Base-by-base conservation (phyloP, 2,113 vertebrate genomes). In the Lampris incognitus region DNA sequence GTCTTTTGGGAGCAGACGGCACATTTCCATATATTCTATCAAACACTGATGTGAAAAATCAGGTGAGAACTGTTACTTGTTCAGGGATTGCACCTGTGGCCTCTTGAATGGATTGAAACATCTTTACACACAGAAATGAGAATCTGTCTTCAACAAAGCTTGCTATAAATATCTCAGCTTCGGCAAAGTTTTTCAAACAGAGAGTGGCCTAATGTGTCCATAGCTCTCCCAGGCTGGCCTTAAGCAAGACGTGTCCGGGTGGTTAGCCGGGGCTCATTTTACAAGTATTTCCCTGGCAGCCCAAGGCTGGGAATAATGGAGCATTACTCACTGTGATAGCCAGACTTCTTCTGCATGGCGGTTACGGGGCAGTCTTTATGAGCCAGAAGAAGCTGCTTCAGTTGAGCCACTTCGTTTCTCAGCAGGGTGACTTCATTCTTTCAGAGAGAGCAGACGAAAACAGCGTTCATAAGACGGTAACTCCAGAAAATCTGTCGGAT, bases 351-450 rank as follows among this genome's bases (percentile, higher is more conserved):
- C 96, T 99, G 98, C 96, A 99, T 97, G 95, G 97, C 96, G 8
- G 98, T 99, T 94, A 99, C 97, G 92, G 98, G 98, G 95, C 98
- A 99, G 96, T 99, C 97, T 97, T 98, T 99, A 97, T 99, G 97
- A 97, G 98, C 97, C 96, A 99, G 96, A 92, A 99, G 96, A 93
- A 99, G 97, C 96, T 99, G 98, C 95, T 99, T 99, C 95, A 99
- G 96, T 95, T 98, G 98, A 89, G 98, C 96, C 95, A 99, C 98
- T 96, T 99, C 97, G 93, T 96, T 98, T 95, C 97, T 97, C 96
- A 99, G 97, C 95, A 98, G 96, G 95, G 97, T 97, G 95, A 99
- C 98, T 97, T 99, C 97, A 91, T 91, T 99, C 97, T 99, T 91
- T 88, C 92, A 92, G 89, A 91, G 90, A 88, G 90, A 94, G 85